Percentiles rank a stretch among this genome's conserved stretches.
Conservation (phyloP, 2,888 invertebrate species). For the Drosophila limbata region DNA sequence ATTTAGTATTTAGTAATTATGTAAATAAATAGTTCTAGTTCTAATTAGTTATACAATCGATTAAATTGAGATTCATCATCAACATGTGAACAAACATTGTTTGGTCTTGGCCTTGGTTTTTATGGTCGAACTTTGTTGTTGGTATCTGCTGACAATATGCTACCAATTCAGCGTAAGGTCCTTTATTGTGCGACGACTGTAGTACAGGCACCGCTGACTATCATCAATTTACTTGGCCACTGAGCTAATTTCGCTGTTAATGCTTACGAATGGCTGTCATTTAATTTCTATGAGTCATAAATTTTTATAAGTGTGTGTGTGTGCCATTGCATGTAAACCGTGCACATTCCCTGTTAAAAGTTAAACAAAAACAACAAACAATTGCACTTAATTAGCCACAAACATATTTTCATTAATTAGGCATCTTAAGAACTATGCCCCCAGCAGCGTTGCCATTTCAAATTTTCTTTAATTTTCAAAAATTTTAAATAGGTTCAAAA, state of each 20-base stretch:
- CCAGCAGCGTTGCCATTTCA: no score
- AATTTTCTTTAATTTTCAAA: no score
- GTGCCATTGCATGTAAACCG: constrained; percentile 43
- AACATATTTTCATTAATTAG: not conserved
- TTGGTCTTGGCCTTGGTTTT: constrained; percentile 8
- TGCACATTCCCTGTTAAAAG: constrained; percentile 37
- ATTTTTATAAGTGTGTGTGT: constrained; percentile 52
- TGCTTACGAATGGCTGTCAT: constrained; percentile 73
- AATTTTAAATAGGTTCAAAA: not conserved
- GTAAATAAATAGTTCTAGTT: constrained; percentile 4
- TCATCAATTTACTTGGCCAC: constrained; percentile 18
- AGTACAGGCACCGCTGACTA: constrained; percentile 12
- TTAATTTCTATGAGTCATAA: constrained; percentile 74
- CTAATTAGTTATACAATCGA: constrained; percentile 31
- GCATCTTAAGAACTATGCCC: not conserved
- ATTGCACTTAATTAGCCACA: constrained; percentile 52
- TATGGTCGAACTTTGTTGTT: constrained; percentile 31
- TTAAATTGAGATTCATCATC: constrained; percentile 22
- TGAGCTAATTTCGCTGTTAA: constrained; percentile 68
- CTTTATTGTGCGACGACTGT: not conserved
- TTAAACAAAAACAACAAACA: constrained; percentile 27
- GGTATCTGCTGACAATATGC: constrained; percentile 32
- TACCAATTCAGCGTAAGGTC: constrained; percentile 15
- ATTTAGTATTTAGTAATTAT: constrained; percentile 3
- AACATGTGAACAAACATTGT: constrained; percentile 13